Conservation (phyloP, 2,888 invertebrate species). For the Calameuta idolon region DNA sequence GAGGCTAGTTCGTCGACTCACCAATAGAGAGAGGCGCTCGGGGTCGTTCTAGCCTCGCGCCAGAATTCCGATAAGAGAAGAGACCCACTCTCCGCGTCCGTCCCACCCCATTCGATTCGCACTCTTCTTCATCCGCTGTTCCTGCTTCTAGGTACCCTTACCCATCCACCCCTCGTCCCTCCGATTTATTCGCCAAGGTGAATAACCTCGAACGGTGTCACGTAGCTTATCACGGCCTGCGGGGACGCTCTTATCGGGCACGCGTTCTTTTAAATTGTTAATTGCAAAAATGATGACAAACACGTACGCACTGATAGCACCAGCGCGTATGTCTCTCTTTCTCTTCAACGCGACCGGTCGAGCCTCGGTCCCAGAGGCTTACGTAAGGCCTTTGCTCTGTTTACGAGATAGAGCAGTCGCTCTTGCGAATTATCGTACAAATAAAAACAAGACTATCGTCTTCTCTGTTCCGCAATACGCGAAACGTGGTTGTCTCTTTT, state of each 20-base stretch:
- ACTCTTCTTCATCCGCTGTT: background rate
- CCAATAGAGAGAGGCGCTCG: conserved; percentile 31
- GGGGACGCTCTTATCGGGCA: conserved; percentile 53
- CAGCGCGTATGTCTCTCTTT: background rate
- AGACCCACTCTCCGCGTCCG: background rate
- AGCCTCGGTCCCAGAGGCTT: background rate
- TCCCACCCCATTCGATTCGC: conserved; percentile 11
- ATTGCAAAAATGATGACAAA: conserved; percentile 12
- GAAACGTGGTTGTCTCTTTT: background rate
- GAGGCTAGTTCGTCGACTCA: conserved; percentile 51
- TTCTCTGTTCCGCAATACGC: background rate
- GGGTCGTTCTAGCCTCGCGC: conserved; percentile 49
- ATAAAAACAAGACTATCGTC: background rate
- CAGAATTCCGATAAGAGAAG: conserved; percentile 37
- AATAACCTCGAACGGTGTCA: conserved; percentile 64
- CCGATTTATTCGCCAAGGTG: conserved; percentile 49
- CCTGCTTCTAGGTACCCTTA: background rate
- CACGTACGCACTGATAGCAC: background rate
- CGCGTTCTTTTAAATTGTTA: conserved; percentile 20
- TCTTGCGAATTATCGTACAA: background rate
- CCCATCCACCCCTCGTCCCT: conserved; percentile 24
- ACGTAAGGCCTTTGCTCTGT: conserved; percentile 4
- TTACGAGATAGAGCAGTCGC: conserved; percentile 7
- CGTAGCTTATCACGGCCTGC: conserved; percentile 55
- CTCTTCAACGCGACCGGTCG: background rate